These are phyloP conservation scores for Megalonaias nervosa DNA, from an alignment of 1,140 invertebrate species.

Conservation along the genomic window DNA sequence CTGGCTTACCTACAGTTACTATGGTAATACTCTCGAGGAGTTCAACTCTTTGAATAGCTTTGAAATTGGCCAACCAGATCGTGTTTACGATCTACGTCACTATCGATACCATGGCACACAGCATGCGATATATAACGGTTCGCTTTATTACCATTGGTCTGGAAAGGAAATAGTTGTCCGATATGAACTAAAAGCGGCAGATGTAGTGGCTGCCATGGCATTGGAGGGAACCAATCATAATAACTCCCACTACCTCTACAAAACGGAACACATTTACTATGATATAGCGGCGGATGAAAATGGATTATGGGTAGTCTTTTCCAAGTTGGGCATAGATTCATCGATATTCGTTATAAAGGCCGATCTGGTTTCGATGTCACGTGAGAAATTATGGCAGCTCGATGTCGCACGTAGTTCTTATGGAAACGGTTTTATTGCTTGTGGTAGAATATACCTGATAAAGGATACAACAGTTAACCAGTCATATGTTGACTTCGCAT, in stretches of 20 bases:
- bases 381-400: conserved; percentile 21
- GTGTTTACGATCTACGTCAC: conserved; percentile 14
- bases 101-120: conserved; percentile 27
- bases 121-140: conserved; percentile 31
- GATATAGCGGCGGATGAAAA: conserved; percentile 29
- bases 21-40: conserved; percentile 22
- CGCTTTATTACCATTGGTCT: conserved; percentile 27
- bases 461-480: neutral
- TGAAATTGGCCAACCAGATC: conserved; percentile 4
- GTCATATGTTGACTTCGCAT: conserved; percentile 12
- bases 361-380: conserved; percentile 4
- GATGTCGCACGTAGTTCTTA: conserved; percentile 15
- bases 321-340: conserved; percentile 1
- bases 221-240: conserved; percentile 23
- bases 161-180: conserved; percentile 19
- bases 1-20: conserved; percentile 23
- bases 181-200: conserved; percentile 10
- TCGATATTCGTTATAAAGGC: conserved; percentile 26
- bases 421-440: conserved; percentile 27
- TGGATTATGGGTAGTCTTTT: conserved; percentile 31
- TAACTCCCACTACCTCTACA: conserved; percentile 24
- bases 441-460: conserved; percentile 29
- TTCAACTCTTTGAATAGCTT: conserved; percentile 10
- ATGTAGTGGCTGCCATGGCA: conserved; percentile 12
- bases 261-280: conserved; percentile 26